Evolutionary conservation across 1,140 invertebrate genomes (phyloP).

Genomic region (Drosophila arawakana): DNA sequence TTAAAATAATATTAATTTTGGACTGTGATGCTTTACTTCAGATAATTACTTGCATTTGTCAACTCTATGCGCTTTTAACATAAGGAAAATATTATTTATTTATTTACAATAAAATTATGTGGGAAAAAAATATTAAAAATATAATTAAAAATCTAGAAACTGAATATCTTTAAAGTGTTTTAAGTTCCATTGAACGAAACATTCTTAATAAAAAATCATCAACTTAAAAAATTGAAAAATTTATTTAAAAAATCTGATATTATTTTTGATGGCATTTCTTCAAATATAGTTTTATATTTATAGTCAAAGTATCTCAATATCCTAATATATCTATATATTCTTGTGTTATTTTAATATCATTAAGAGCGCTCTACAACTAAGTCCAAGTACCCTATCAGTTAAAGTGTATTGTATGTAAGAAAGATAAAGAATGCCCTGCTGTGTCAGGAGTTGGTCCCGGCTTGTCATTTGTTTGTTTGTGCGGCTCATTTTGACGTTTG

Average conservation of each 20-base stretch:
- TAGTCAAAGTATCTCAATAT: neutral
- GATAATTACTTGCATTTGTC: no score
- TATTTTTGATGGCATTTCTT: no score
- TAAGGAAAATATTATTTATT: no score
- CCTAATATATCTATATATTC: neutral
- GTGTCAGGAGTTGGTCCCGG: neutral
- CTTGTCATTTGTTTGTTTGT: constrained; percentile 50
- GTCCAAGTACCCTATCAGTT: neutral
- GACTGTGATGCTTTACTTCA: neutral
- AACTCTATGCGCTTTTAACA: no score
- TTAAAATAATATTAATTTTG: neutral
- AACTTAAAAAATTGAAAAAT: no score
- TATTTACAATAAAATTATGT: no score
- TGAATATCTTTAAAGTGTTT: neutral
- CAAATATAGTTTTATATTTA: no score
- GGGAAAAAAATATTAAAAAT: no score
- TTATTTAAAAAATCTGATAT: no score
- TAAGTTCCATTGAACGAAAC: no score
- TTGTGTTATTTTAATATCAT: neutral
- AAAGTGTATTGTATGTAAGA: constrained; percentile 13
- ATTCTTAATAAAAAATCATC: no score
- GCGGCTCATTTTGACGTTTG: constrained; percentile 54
- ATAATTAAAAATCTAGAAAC: neutral
- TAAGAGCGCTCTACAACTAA: neutral
- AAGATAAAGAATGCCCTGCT: constrained; percentile 9